phyloP scores from a whole-genome alignment of 2,113 vertebrate genomes.

The Triplophysa siluroides region DNA sequence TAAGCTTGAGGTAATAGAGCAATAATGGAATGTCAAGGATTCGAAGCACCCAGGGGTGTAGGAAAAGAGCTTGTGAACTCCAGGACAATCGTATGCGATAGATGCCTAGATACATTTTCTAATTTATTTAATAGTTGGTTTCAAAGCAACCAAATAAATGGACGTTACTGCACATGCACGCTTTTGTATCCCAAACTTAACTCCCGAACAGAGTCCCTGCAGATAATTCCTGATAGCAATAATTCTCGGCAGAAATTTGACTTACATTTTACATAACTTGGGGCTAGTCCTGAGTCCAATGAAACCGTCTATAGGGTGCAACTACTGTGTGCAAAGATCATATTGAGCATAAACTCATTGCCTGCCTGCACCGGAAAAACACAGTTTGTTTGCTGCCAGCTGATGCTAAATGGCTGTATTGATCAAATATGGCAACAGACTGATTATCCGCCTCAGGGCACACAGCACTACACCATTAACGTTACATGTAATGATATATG shows the following conservation, averaged over 20 bases:
- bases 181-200: too few species aligned
- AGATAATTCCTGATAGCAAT: too few species aligned
- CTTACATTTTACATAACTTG: too few species aligned
- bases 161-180: too few species aligned
- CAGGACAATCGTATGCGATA: neutral
- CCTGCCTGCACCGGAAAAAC: neutral
- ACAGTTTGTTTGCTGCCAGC: neutral
- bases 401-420: neutral
- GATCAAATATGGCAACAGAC: conserved; percentile 19
- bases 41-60: neutral
- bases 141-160: too few species aligned
- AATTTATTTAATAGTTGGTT: too few species aligned
- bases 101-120: neutral
- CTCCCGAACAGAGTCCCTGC: too few species aligned
- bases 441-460: neutral
- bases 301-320: neutral
- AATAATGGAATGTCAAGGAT: conserved; percentile 22
- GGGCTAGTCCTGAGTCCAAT: too few species aligned
- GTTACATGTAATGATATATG: neutral
- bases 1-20: neutral
- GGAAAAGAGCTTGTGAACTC: neutral
- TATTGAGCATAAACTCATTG: conserved; percentile 6
- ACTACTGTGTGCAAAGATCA: neutral
- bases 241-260: too few species aligned
- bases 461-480: neutral